Evolutionary conservation across 2,888 invertebrate genomes (phyloP).

Genomic region (Scrobipalpa costella): DNA sequence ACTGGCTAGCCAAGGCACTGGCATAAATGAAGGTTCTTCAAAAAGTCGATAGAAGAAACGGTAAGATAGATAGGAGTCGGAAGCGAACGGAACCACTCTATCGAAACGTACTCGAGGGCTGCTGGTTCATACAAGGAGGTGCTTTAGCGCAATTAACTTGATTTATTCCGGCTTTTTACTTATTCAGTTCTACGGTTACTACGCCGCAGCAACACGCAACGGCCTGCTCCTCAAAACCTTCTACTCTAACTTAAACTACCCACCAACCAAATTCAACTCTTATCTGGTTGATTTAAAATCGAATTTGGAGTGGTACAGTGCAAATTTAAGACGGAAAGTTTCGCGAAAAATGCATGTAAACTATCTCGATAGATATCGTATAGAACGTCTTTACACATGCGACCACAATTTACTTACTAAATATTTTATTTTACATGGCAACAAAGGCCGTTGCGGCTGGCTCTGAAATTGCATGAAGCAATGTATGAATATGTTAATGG

Average conservation of each 20-base stretch:
- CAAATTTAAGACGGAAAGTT: constrained; percentile 37
- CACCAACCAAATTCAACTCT: constrained; percentile 37
- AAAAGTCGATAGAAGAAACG: constrained; percentile 24
- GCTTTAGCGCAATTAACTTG: constrained; percentile 79
- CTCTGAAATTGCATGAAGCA: constrained; percentile 51
- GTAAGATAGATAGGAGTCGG: constrained; percentile 36
- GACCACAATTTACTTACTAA: constrained; percentile 55
- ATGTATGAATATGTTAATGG: constrained; percentile 56
- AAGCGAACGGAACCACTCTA: constrained; percentile 52
- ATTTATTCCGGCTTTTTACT: constrained; percentile 79
- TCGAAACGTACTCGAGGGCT: constrained; percentile 64
- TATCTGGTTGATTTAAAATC: constrained; percentile 35
- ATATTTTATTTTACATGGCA: constrained; percentile 51
- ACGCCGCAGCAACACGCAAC: constrained; percentile 65
- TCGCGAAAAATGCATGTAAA: constrained; percentile 43
- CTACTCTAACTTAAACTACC: constrained; percentile 40
- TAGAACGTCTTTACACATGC: constrained; percentile 61
- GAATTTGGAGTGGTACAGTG: constrained; percentile 29
- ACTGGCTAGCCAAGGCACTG: background rate
- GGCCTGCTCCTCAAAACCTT: constrained; percentile 46
- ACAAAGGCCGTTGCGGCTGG: constrained; percentile 51
- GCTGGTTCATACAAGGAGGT: constrained; percentile 74
- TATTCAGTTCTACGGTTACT: constrained; percentile 76
- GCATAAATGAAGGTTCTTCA: constrained; percentile 20
- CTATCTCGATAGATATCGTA: constrained; percentile 57